Evolutionary conservation across 2,888 invertebrate genomes (phyloP).

Genomic region (Mythimna loreyi): DNA sequence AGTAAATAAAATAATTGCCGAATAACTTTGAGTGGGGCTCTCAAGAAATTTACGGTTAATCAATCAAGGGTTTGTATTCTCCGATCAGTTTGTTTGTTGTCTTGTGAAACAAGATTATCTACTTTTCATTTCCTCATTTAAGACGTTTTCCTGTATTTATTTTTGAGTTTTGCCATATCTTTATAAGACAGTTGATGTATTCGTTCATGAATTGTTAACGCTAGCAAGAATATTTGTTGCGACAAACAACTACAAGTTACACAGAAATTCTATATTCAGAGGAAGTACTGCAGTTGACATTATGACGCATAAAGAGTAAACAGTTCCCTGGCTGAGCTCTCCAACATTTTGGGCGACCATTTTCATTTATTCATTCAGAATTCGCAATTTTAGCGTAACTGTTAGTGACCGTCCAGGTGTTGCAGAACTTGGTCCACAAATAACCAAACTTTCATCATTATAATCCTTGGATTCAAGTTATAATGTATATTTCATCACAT

Average conservation of each 20-base stretch:
- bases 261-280: slow-evolving; percentile 9
- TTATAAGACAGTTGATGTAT: neutral
- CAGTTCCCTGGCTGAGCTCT: slow-evolving; percentile 11
- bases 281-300: slow-evolving; percentile 40
- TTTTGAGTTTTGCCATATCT: neutral
- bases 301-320: slow-evolving; percentile 39
- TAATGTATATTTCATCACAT: slow-evolving; percentile 56
- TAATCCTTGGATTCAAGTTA: slow-evolving; percentile 46
- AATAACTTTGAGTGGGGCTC: neutral
- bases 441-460: slow-evolving; percentile 55
- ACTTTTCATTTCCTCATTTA: neutral
- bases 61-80: slow-evolving; percentile 13
- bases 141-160: neutral
- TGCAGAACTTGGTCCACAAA: slow-evolving; percentile 53
- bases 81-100: slow-evolving; percentile 4
- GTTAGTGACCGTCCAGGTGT: slow-evolving; percentile 58
- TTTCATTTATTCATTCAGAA: slow-evolving; percentile 54
- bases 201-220: slow-evolving; percentile 9
- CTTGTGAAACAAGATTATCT: slow-evolving; percentile 12
- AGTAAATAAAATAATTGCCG: slow-evolving; percentile 14
- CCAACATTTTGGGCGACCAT: slow-evolving; percentile 31
- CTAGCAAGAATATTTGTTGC: neutral
- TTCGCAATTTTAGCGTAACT: slow-evolving; percentile 47
- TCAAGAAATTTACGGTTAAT: slow-evolving; percentile 20
- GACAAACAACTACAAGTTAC: slow-evolving; percentile 1